Evolutionary conservation across 2,113 vertebrate genomes (phyloP).

Genomic region (Hemiscyllium ocellatum): DNA sequence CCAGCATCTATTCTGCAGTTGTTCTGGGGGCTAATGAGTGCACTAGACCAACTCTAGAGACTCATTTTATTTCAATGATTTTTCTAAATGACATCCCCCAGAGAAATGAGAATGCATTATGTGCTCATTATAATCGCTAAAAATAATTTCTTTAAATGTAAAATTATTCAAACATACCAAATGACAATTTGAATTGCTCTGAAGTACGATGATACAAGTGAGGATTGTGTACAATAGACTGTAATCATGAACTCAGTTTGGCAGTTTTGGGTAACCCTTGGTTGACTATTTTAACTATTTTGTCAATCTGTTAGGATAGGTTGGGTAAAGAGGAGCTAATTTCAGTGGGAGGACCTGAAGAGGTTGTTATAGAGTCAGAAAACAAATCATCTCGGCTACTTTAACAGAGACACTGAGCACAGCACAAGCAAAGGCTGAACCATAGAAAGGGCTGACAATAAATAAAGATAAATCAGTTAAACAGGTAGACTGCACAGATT

Average conservation of each 20-base stretch:
- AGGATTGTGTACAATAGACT: not conserved
- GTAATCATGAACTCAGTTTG: not conserved
- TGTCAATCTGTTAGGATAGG: not conserved
- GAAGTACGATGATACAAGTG: not conserved
- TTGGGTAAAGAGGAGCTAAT: not conserved
- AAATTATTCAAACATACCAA: slow-evolving; percentile 24
- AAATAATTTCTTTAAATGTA: slow-evolving; percentile 4
- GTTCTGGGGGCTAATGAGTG: not conserved
- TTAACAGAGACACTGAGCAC: too few species aligned
- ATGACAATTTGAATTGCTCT: not conserved
- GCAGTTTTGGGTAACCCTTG: not conserved
- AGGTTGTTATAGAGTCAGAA: not conserved
- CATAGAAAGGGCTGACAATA: too few species aligned
- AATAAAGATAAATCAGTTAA: too few species aligned
- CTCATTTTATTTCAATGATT: not conserved
- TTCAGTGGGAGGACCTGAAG: not conserved
- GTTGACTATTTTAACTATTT: not conserved
- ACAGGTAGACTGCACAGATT: too few species aligned
- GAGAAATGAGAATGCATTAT: not conserved
- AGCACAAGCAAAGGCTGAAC: too few species aligned
- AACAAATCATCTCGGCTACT: too few species aligned
- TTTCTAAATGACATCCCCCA: not conserved
- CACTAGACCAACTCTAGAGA: not conserved
- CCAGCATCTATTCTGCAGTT: not conserved
- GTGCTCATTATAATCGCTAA: not conserved